These are phyloP conservation scores for Oreochromis spilurus DNA, from an alignment of 2,113 vertebrate species.

Conservation along the genomic window DNA sequence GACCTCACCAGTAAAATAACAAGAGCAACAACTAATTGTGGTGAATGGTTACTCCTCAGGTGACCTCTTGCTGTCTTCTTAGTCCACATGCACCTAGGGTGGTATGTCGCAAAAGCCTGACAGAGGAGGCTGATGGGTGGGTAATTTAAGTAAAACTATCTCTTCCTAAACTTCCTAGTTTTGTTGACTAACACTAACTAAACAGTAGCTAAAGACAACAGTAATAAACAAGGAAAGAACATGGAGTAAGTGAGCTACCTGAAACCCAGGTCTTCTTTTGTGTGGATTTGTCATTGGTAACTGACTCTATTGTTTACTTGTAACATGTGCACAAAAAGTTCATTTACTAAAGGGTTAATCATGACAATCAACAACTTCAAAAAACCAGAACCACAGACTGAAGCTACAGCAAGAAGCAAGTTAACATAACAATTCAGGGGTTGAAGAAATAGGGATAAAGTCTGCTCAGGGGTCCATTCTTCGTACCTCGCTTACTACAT, in stretches of 20 bases:
- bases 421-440: neutral
- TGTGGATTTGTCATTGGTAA: neutral
- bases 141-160: neutral
- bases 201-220: neutral
- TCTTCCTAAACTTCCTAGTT: neutral
- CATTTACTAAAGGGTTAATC: slow-evolving; percentile 7
- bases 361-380: slow-evolving; percentile 18
- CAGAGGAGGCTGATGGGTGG: neutral
- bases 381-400: neutral
- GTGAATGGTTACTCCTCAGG: neutral
- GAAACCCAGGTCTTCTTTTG: neutral
- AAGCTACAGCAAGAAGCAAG: neutral
- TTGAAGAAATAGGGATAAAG: neutral
- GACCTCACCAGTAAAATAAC: neutral
- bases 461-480: neutral
- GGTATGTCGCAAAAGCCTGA: neutral
- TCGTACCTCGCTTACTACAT: no score
- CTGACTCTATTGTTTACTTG: neutral
- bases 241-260: neutral
- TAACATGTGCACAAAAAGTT: neutral
- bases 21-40: neutral
- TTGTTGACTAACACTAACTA: neutral
- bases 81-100: neutral
- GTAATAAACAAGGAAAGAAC: neutral
- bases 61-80: neutral